These are phyloP conservation scores for Erebia ligea DNA, from an alignment of 2,888 invertebrate species.

Conservation along the genomic window DNA sequence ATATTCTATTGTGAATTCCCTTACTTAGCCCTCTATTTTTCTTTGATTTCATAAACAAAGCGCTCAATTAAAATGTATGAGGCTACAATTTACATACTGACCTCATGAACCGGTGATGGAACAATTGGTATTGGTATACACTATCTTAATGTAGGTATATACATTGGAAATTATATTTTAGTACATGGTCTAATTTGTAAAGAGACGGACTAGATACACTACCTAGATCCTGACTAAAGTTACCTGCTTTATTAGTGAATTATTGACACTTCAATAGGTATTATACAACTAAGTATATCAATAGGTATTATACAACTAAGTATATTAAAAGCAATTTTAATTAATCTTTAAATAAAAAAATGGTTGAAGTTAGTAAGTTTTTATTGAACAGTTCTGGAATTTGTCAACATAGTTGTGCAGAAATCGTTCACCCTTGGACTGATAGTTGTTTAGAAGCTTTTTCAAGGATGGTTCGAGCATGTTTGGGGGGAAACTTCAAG, in stretches of 20 bases:
- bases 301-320: too few species aligned
- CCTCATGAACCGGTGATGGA: conserved; percentile 33
- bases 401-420: conserved; percentile 49
- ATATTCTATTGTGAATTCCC: neutral
- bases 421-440: conserved; percentile 67
- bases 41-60: conserved; percentile 13
- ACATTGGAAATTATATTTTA: conserved; percentile 9
- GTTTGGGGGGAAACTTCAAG: conserved; percentile 53
- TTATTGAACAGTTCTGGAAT: conserved; percentile 51
- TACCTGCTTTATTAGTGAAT: too few species aligned
- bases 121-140: conserved; percentile 50
- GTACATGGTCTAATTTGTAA: conserved; percentile 19
- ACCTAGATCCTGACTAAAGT: neutral
- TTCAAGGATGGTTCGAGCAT: conserved; percentile 51
- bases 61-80: conserved; percentile 38
- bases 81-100: conserved; percentile 41
- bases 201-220: neutral
- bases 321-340: too few species aligned
- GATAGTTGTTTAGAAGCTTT: conserved; percentile 59
- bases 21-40: neutral
- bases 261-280: too few species aligned
- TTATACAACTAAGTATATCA: too few species aligned
- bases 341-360: conserved; percentile 43
- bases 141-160: conserved; percentile 38
- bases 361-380: conserved; percentile 73